These are phyloP conservation scores for Hypselothyrea guttata DNA, from an alignment of 2,888 invertebrate genomes.

Conservation along the genomic window DNA sequence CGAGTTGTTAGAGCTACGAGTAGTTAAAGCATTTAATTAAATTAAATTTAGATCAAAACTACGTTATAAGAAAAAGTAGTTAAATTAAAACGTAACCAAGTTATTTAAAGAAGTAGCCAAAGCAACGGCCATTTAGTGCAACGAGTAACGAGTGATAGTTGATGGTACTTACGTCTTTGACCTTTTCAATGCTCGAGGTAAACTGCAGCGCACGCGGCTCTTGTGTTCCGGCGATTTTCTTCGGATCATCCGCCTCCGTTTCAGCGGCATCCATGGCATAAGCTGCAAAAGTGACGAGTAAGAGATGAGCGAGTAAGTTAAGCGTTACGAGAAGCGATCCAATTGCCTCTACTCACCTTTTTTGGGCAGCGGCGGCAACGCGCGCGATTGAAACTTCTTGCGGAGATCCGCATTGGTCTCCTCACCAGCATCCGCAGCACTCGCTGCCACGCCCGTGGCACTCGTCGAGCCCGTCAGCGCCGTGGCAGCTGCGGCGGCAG, in stretches of 20 bases:
- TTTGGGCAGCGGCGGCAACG: constrained; percentile 86
- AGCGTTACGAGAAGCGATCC: not conserved
- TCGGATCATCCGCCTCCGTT: constrained; percentile 63
- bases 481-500: constrained; percentile 12
- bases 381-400: constrained; percentile 85
- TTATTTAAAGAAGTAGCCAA: too few species aligned
- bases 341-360: constrained; percentile 82
- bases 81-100: too few species aligned
- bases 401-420: constrained; percentile 71
- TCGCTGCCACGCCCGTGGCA: constrained; percentile 13
- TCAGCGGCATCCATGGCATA: constrained; percentile 63
- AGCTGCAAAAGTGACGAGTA: constrained; percentile 33
- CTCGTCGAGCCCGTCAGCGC: constrained; percentile 8
- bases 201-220: constrained; percentile 87
- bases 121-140: too few species aligned
- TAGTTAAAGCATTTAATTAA: too few species aligned
- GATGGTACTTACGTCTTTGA: constrained; percentile 96
- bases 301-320: not conserved
- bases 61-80: too few species aligned
- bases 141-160: too few species aligned
- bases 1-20: too few species aligned
- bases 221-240: constrained; percentile 70
- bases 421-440: constrained; percentile 14
- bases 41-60: too few species aligned
- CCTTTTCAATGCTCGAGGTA: constrained; percentile 95